These are phyloP conservation scores for Noturus placidus DNA, from an alignment of 2,113 vertebrate species.

Conservation along the genomic window DNA sequence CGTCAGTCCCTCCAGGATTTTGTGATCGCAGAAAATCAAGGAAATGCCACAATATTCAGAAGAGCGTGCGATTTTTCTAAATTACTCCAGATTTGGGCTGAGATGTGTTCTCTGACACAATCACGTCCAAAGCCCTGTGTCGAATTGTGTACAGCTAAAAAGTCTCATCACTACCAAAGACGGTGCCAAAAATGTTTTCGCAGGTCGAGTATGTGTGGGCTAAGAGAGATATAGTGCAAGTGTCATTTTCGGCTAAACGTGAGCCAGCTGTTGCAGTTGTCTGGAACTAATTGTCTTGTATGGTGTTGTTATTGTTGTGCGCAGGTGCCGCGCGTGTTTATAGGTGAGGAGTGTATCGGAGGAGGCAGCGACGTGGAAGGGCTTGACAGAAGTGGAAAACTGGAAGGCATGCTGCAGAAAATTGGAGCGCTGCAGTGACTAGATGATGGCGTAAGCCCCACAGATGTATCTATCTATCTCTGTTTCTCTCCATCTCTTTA, in stretches of 20 bases:
- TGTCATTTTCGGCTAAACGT: not conserved
- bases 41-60: no score
- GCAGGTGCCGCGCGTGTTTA: slow-evolving; percentile 82
- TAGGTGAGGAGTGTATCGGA: slow-evolving; percentile 79
- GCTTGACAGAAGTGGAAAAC: slow-evolving; percentile 65
- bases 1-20: no score
- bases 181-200: not conserved
- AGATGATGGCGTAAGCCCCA: slow-evolving; percentile 54
- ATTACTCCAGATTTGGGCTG: no score
- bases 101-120: no score
- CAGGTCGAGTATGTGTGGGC: not conserved
- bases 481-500: no score
- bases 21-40: no score
- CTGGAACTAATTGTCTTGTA: not conserved
- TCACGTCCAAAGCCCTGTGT: no score
- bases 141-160: no score
- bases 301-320: not conserved
- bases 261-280: not conserved
- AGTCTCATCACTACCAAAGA: no score
- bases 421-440: slow-evolving; percentile 73
- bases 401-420: slow-evolving; percentile 65
- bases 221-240: not conserved
- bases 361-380: slow-evolving; percentile 73
- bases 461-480: no score
- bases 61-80: no score